Percentiles rank a stretch among this genome's conserved stretches.
Evolutionary conservation across 2,888 invertebrate genomes (phyloP).

Genomic region (Halocaridina rubra): DNA sequence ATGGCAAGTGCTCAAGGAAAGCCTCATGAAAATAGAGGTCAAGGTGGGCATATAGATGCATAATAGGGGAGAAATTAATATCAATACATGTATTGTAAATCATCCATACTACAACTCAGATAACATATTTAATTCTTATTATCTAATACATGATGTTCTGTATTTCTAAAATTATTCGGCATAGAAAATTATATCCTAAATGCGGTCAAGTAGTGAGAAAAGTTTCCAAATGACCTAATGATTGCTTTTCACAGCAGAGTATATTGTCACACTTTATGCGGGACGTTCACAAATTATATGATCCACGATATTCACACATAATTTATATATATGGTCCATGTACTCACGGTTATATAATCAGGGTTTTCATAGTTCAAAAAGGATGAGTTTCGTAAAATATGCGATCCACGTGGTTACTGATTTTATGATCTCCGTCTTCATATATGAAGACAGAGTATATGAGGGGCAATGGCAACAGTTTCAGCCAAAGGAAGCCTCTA

Average conservation of each 20-base stretch:
- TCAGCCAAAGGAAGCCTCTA: not conserved
- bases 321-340: too few species aligned
- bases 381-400: too few species aligned
- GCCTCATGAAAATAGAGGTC: not conserved
- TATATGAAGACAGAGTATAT: not conserved
- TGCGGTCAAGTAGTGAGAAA: not conserved
- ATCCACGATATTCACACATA: too few species aligned
- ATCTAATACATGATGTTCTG: not conserved
- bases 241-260: not conserved
- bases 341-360: too few species aligned
- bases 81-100: not conserved
- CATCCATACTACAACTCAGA: not conserved
- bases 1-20: not conserved
- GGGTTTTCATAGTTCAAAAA: too few species aligned
- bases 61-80: too few species aligned
- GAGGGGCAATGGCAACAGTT: not conserved
- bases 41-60: too few species aligned
- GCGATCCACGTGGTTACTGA: too few species aligned
- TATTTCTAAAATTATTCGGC: not conserved
- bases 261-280: too few species aligned
- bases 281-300: too few species aligned
- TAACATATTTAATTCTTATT: not conserved
- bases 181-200: not conserved
- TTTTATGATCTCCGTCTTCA: too few species aligned
- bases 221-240: not conserved